Evolutionary conservation across 2,797 vertebrate genomes (phyloP).

Genomic region (Enteromius afrohamiltoni): DNA sequence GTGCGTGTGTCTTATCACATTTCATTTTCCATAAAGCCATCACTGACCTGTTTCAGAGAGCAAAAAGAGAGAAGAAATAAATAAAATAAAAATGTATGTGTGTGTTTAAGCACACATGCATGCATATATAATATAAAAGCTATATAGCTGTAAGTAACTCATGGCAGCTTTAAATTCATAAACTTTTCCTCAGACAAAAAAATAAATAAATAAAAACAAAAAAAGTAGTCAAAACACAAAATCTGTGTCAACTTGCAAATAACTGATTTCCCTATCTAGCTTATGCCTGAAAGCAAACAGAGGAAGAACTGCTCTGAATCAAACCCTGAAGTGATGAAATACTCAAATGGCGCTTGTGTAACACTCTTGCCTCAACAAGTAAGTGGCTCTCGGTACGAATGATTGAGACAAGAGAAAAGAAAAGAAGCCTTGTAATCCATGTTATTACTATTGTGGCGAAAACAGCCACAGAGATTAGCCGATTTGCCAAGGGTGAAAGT

Average conservation of each 20-base stretch:
- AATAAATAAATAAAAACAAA: too few relatives aligned
- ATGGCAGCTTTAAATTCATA: neutral
- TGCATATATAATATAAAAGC: too few relatives aligned
- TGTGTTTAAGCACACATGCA: too few relatives aligned
- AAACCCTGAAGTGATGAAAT: neutral
- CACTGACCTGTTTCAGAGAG: neutral
- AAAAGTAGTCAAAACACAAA: neutral
- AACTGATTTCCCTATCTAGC: slow-evolving; percentile 15
- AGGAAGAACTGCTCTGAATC: slow-evolving; percentile 6
- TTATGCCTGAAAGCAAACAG: neutral
- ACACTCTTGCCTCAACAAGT: slow-evolving; percentile 5
- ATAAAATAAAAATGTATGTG: too few relatives aligned
- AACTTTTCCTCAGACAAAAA: neutral
- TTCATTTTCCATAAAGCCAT: neutral
- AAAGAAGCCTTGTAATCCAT: slow-evolving; percentile 16
- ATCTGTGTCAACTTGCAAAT: slow-evolving; percentile 2
- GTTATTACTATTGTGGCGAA: slow-evolving; percentile 45
- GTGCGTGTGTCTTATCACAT: neutral
- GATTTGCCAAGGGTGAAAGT: neutral
- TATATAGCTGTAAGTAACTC: too few relatives aligned
- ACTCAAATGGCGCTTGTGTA: slow-evolving; percentile 13
- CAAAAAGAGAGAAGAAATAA: neutral
- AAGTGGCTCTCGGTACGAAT: neutral
- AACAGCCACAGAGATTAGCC: slow-evolving; percentile 38
- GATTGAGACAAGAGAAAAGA: neutral